Percentiles rank a stretch among this genome's conserved stretches.
These are phyloP conservation scores for Chorisops tibialis DNA, from an alignment of 2,888 invertebrate genomes.

Conservation along the genomic window DNA sequence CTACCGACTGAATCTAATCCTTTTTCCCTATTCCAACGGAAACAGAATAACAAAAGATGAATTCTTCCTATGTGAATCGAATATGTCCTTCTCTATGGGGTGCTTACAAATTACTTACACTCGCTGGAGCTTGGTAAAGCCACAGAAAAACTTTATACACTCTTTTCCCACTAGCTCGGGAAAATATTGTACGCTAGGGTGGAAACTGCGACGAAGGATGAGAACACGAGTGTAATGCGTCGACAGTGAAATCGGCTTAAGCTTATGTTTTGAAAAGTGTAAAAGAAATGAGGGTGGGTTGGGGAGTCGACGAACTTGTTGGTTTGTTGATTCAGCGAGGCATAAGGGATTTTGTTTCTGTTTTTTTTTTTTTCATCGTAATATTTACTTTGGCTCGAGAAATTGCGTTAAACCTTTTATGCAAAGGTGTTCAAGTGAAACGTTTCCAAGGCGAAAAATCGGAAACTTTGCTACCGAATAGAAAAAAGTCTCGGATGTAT, in stretches of 20 bases:
- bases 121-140: neutral
- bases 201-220: neutral
- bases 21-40: no score
- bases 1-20: no score
- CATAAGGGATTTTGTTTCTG: neutral
- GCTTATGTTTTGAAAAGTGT: neutral
- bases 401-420: conserved; percentile 9
- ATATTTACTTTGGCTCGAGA: neutral
- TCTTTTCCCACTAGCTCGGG: no score
- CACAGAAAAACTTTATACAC: neutral
- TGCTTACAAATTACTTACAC: neutral
- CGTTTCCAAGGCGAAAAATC: neutral
- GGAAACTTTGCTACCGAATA: neutral
- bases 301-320: neutral
- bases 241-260: neutral
- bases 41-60: no score
- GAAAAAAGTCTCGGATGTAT: neutral
- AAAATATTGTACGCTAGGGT: neutral
- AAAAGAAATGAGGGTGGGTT: neutral
- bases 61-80: no score
- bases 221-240: no score
- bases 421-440: conserved; percentile 5
- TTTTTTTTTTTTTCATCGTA: neutral
- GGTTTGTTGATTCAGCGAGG: conserved; percentile 1
- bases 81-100: neutral